Conservation (phyloP, 2,888 invertebrate genomes). For the Acanthosoma haemorrhoidale region DNA sequence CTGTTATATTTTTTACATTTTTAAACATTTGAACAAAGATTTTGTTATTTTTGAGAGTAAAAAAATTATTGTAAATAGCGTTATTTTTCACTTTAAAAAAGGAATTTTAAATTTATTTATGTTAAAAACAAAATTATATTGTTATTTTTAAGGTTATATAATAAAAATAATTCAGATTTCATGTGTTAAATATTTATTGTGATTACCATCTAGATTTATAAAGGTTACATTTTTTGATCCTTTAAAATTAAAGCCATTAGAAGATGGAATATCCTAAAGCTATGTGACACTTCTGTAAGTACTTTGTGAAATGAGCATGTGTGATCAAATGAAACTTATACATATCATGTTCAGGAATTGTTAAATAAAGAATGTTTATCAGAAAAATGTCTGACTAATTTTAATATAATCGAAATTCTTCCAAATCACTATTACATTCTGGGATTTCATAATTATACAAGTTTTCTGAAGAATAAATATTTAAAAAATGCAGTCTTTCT, state of each 20-base stretch:
- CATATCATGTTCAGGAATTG: conserved; percentile 35
- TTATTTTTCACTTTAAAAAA: conserved; percentile 21
- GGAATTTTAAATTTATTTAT: conserved; percentile 16
- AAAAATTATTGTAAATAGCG: conserved; percentile 20
- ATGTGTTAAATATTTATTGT: conserved; percentile 16
- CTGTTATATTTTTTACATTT: background rate
- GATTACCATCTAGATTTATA: background rate
- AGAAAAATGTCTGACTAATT: background rate
- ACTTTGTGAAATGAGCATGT: conserved; percentile 20
- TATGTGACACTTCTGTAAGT: background rate
- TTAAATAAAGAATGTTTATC: conserved; percentile 20
- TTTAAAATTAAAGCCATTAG: background rate
- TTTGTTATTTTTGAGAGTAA: conserved; percentile 11
- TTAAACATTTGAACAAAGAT: background rate
- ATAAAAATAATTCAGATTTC: conserved; percentile 13
- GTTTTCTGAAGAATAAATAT: no score
- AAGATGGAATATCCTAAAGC: background rate
- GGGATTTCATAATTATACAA: no score
- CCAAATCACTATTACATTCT: no score
- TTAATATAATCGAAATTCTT: background rate
- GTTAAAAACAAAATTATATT: background rate
- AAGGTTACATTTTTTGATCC: background rate
- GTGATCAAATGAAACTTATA: conserved; percentile 37
- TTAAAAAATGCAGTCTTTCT: no score
- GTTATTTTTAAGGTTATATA: conserved; percentile 14